Base-by-base conservation (phyloP, 2,888 invertebrate species). In the Brachylomia viminalis region DNA sequence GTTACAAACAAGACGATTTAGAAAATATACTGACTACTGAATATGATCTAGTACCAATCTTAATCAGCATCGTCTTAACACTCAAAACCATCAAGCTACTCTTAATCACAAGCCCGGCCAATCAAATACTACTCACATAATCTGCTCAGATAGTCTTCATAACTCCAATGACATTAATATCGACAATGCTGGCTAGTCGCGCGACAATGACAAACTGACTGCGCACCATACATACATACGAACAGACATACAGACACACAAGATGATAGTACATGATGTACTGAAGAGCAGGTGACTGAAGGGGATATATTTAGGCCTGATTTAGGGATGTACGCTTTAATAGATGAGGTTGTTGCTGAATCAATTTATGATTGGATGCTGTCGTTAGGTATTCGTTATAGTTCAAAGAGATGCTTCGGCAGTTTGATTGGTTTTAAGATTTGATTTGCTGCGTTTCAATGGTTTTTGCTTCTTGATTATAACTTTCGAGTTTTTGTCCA, bases 161-260 rank as follows among this genome's bases (percentile, higher is more conserved):
- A 83, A 72, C 68, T 82, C 65, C 49, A 38, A 74, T 56, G 75
- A 71, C 79, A 83, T 82, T 79, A 86, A 75, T 84, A 86, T 84
- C 86, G 84, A 85, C 86, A 85, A 58, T 72, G 72, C 86, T 82
- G 84, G 84, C 86, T 52, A 58, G 47, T 30, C 27, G 65, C 23
- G 49, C 45, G 83, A 86, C 86, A 83, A 42, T 84, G 84, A 84
- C 45, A 86, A 83, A 82, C 73, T 27, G 64, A 79, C 79, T 80
- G 30, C 23, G 11, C 49, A 20, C 20, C 62, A 82, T 69, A 66
- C 68, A 65, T 65, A 80, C 67, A 67, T 30, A 78, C 54, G 80
- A 10, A 59, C 38, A 65, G 10, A 42, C 70, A 65, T 33, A 71
- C 70, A 68, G 13, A 33, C 62, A 61, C 23, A 71, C 64, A 66